Base-by-base conservation (phyloP, 2,113 vertebrate genomes). In the Rhagologus leucostigma region DNA sequence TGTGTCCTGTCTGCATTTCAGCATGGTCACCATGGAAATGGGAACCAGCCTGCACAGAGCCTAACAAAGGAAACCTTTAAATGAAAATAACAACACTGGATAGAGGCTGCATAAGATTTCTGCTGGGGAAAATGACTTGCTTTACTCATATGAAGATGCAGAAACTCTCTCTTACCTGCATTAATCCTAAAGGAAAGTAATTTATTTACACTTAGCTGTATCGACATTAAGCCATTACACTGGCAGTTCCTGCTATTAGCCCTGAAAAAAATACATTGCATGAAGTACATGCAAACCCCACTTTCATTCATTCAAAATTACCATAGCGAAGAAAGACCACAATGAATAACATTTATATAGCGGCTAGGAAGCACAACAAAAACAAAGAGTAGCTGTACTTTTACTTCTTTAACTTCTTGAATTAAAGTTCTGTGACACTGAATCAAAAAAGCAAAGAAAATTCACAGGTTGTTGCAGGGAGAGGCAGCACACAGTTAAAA, bases 1-100 rank as follows among this genome's bases (percentile, higher is more conserved):
- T 94, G 95, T 87, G 91, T 95, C 96, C 89, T 6, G 92, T 92
- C 96, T 96, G 97, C 95, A 84, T 95, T 93, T 94, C 94, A 17
- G 78, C 91, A 91, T 10, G 75, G 98, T 98, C 94, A 94, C 97
- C 97, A 98, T 97, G 97, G 98, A 96, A 97, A 98, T 96, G 93
- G 70, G 84, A 95, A 95, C 94, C 19, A 41, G 95, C 93, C 95
- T 81, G 89, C 81, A 89, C 93, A 96, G 89, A 96, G 95, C 82
- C 94, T 75, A 95, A 98, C 98, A 98, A 98, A 97, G 97, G 84
- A 88, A 95, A 98, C 93, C 68, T 96, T 97, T 82, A 94, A 83
- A 90, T 82, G 89, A 96, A 96, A 98, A 87, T 96, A 96, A 93
- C 97, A 96, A 96, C 95, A 91, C 67, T 91, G 92, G 77, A 30